phyloP scores from a whole-genome alignment of 2,888 invertebrate genomes.

The Chamaedrilus cognettii region DNA sequence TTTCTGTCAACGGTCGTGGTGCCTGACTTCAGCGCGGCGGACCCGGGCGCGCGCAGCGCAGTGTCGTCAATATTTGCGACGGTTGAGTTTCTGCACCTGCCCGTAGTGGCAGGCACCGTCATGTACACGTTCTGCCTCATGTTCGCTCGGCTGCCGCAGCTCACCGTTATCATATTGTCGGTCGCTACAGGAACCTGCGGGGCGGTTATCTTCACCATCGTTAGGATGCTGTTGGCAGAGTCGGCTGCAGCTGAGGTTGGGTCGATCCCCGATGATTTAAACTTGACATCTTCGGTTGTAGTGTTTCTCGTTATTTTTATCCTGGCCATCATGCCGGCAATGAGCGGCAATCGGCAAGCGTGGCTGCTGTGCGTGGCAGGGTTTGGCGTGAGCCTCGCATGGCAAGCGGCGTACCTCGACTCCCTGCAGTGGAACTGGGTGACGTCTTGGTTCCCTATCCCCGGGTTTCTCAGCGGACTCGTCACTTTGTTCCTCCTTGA shows the following conservation, averaged over 20 bases:
- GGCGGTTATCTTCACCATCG: slow-evolving; percentile 24
- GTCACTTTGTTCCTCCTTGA: slow-evolving; percentile 29
- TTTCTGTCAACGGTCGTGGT: slow-evolving; percentile 19
- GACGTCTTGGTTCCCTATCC: slow-evolving; percentile 27
- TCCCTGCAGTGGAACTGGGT: slow-evolving; percentile 29
- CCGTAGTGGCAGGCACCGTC: slow-evolving; percentile 28
- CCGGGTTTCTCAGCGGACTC: slow-evolving; percentile 25
- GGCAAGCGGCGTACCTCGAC: slow-evolving; percentile 31
- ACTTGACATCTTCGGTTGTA: not conserved
- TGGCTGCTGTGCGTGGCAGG: slow-evolving; percentile 23
- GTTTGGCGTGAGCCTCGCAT: slow-evolving; percentile 16
- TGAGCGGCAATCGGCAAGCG: slow-evolving; percentile 15
- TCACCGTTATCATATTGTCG: slow-evolving; percentile 10
- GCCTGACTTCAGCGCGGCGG: slow-evolving; percentile 6
- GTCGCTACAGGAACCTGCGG: slow-evolving; percentile 21
- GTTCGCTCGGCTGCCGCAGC: slow-evolving; percentile 28
- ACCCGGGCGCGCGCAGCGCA: not conserved
- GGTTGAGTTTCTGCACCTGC: slow-evolving; percentile 33
- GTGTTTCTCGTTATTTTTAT: slow-evolving; percentile 25
- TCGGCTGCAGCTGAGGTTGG: slow-evolving; percentile 5
- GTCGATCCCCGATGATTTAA: not conserved
- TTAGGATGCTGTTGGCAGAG: not conserved
- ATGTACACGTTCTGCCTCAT: slow-evolving; percentile 32
- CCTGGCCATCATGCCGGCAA: slow-evolving; percentile 21
- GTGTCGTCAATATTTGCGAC: not conserved